These are phyloP conservation scores for Thymallus thymallus DNA, from an alignment of 2,113 vertebrate genomes.

Conservation along the genomic window DNA sequence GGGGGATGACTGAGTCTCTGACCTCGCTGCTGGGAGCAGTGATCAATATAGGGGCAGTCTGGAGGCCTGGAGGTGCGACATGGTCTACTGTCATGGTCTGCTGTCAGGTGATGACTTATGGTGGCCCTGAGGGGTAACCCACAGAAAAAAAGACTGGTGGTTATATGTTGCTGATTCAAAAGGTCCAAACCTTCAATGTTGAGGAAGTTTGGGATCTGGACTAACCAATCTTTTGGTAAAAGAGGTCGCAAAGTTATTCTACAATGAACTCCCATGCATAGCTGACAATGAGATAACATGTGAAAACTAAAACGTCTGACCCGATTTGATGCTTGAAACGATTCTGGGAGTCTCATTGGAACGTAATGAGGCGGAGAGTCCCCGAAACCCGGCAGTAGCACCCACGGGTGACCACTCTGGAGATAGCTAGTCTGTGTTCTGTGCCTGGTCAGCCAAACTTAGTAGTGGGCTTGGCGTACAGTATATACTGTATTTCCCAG, in stretches of 20 bases:
- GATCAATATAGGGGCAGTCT: conserved; percentile 6
- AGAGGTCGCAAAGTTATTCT: too few species aligned
- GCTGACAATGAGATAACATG: too few species aligned
- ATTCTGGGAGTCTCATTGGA: conserved; percentile 23
- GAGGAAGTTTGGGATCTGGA: too few species aligned
- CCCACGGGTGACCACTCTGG: conserved; percentile 2
- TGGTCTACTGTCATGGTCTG: not conserved
- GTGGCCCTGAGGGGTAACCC: too few species aligned
- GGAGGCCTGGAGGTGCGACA: not conserved
- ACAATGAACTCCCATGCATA: too few species aligned
- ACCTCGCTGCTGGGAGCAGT: not conserved
- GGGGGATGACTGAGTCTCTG: not conserved
- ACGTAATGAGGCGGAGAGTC: conserved; percentile 45
- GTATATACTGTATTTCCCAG: not conserved
- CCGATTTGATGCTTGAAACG: conserved; percentile 22
- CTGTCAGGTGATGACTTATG: too few species aligned
- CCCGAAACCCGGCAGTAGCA: conserved; percentile 27
- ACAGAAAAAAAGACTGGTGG: too few species aligned
- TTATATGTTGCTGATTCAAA: too few species aligned
- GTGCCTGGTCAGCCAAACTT: not conserved
- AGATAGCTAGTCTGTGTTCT: not conserved
- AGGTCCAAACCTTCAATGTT: too few species aligned
- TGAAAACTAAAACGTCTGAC: not conserved
- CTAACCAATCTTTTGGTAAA: too few species aligned
- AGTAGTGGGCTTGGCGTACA: not conserved